Base-by-base conservation (phyloP, 2,797 vertebrate genomes). In the Propithecus deckenii region DNA sequence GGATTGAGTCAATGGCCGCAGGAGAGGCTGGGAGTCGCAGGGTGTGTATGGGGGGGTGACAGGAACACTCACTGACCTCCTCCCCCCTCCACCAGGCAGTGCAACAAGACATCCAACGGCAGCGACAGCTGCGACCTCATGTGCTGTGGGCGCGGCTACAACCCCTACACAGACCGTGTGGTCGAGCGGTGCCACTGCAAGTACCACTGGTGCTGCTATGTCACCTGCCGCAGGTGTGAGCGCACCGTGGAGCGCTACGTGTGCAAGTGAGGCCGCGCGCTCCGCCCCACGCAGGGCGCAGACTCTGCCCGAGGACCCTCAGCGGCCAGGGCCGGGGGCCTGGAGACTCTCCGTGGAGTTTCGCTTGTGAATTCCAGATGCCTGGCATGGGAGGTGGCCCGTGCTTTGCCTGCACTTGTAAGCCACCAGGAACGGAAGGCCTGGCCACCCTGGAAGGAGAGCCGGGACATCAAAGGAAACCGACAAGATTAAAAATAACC, bases 171-270 rank as follows among this genome's bases (percentile, higher is more conserved):
- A 0, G 99, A 99, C 99, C 99, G 99, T 52, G 99, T 99, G 98
- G 99, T 99, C 93, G 99, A 99, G 97, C 98, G 99, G 28, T 99
- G 99, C 98, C 99, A 99, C 98, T 99, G 99, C 99, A 99, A 99
- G 98, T 99, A 99, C 98, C 99, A 99, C 98, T 99, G 99, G 99
- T 99, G 99, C 98, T 99, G 99, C 99, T 99, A 99, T 0, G 99
- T 99, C n/a, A 99, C 99, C 97, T 99, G 99, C 97, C 99, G 99
- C 98, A 99, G 99, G 98, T 99, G 99, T 0, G 99, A 99, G 98
- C 98, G 99, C 98, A 99, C 98, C 2, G 99, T 99, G 69, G 99
- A 99, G 99, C 98, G 99, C 99, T 99, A 99, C 0, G 99, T 99
- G 94, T 99, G 99, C 99, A 99, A 99, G 98, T 99, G 99, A 99